These are phyloP conservation scores for Ianthella basta DNA, from an alignment of 37 sponge, comb jelly and placozoan species.

Conservation along the genomic window DNA sequence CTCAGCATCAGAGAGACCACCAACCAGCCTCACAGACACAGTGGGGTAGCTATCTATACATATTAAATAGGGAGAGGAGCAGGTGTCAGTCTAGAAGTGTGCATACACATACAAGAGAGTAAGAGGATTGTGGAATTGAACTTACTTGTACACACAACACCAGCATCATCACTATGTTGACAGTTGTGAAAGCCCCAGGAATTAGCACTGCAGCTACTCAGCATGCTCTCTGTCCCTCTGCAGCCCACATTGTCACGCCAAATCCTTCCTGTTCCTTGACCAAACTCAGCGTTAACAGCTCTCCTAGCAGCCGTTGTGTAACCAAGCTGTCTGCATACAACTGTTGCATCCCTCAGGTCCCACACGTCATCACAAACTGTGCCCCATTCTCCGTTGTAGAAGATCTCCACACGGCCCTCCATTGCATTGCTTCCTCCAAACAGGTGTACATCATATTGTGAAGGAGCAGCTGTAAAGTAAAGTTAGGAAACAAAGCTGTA, in stretches of 20 bases:
- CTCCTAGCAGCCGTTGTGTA: not conserved
- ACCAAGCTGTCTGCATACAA: slow-evolving; percentile 41
- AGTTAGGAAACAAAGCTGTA: too few relatives aligned
- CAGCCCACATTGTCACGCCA: slow-evolving; percentile 21
- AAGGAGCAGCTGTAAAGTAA: not conserved
- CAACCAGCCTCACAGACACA: slow-evolving; percentile 39
- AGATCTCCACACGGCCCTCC: slow-evolving; percentile 21
- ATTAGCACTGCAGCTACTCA: not conserved
- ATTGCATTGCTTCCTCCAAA: not conserved
- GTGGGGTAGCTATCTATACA: not conserved
- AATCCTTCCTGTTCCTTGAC: not conserved
- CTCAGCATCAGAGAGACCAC: slow-evolving; percentile 24
- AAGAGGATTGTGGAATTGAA: too few relatives aligned
- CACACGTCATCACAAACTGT: slow-evolving; percentile 37
- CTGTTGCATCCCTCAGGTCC: slow-evolving; percentile 5
- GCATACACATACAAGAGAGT: too few relatives aligned
- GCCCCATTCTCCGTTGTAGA: slow-evolving; percentile 36
- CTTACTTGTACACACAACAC: slow-evolving; percentile 36
- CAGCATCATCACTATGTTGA: not conserved
- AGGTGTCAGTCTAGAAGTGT: too few relatives aligned
- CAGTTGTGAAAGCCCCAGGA: not conserved
- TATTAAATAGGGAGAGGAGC: too few relatives aligned
- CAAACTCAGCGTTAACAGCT: not conserved
- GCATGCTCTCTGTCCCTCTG: not conserved
- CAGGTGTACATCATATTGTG: not conserved